Conservation (phyloP, 2,113 vertebrate genomes). For the Hippocampus comes region DNA sequence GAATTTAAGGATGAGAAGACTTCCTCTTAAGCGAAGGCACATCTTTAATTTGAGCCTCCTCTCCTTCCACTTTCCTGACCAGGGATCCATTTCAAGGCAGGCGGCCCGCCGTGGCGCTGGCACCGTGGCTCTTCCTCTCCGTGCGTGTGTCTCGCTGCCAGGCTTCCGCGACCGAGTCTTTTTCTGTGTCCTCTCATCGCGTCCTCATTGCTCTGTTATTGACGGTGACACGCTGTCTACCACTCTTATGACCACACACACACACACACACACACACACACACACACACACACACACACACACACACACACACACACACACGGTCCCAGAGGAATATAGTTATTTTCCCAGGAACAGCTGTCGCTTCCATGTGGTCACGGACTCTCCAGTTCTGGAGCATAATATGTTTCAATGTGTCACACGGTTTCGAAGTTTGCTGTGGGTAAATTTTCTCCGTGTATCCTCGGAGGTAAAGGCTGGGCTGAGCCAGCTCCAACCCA, state of each 20-base stretch:
- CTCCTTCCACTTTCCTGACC: conserved; percentile 75
- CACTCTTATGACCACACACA: conserved; percentile 39
- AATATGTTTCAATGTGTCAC: conserved; percentile 42
- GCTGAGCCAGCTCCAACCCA: conserved; percentile 34
- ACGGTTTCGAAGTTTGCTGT: conserved; percentile 32
- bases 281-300: not conserved
- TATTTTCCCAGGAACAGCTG: conserved; percentile 17
- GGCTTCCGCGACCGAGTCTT: conserved; percentile 44
- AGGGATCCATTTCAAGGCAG: conserved; percentile 71
- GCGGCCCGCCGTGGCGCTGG: conserved; percentile 57
- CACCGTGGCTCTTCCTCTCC: conserved; percentile 56
- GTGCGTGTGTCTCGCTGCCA: conserved; percentile 50
- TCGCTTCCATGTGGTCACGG: conserved; percentile 40
- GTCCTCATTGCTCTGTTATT: conserved; percentile 59
- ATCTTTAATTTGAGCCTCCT: conserved; percentile 77
- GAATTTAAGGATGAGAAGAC: conserved; percentile 67
- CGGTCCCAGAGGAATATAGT: conserved; percentile 7
- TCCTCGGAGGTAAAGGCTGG: conserved; percentile 40
- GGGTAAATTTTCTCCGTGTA: conserved; percentile 19
- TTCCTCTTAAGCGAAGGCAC: conserved; percentile 71
- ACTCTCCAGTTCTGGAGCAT: conserved; percentile 19
- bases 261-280: conserved; percentile 29
- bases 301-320: not conserved
- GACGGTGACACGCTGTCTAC: conserved; percentile 74
- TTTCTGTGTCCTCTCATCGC: conserved; percentile 67